Evolutionary conservation across 2,113 vertebrate genomes (phyloP).

Genomic region (Empidonax alnorum): DNA sequence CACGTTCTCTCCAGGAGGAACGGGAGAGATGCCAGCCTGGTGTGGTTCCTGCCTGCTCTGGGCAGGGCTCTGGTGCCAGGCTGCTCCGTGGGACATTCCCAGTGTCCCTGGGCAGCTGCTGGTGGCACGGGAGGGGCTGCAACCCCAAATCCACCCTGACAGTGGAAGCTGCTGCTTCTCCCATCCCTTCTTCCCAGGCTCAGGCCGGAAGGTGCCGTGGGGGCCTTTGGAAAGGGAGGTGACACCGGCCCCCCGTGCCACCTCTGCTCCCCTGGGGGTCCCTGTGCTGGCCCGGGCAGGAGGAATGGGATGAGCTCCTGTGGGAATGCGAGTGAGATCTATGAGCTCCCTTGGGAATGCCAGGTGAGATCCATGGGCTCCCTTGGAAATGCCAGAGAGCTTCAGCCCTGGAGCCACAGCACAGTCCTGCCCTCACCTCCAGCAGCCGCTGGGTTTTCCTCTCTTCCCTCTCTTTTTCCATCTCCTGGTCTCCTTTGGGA

Average conservation of each 20-base stretch:
- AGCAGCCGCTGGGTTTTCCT: too few species aligned
- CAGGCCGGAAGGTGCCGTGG: background rate
- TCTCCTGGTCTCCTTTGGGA: background rate
- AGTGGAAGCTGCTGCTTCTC: background rate
- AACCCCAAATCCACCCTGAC: background rate
- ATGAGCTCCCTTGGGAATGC: background rate
- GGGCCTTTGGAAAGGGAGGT: background rate
- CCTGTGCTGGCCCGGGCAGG: background rate
- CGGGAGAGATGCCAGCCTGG: accelerated
- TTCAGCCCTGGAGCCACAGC: background rate
- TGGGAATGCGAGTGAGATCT: background rate
- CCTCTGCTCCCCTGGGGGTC: background rate
- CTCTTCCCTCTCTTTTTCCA: too few species aligned
- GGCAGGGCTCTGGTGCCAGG: accelerated
- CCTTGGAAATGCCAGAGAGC: background rate
- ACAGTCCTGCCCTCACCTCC: background rate
- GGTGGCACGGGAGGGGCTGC: background rate
- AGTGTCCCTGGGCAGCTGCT: background rate
- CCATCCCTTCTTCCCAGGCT: background rate
- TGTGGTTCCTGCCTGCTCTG: background rate
- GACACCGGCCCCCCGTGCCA: background rate
- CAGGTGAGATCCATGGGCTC: background rate
- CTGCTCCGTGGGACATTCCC: background rate
- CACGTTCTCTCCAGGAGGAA: background rate
- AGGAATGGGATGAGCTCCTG: background rate